A percentile compares a stretch with the other conserved stretches of the same genome.
These are phyloP conservation scores for Neodontobutis hainanensis DNA, from an alignment of 2,113 vertebrate genomes.

Conservation along the genomic window DNA sequence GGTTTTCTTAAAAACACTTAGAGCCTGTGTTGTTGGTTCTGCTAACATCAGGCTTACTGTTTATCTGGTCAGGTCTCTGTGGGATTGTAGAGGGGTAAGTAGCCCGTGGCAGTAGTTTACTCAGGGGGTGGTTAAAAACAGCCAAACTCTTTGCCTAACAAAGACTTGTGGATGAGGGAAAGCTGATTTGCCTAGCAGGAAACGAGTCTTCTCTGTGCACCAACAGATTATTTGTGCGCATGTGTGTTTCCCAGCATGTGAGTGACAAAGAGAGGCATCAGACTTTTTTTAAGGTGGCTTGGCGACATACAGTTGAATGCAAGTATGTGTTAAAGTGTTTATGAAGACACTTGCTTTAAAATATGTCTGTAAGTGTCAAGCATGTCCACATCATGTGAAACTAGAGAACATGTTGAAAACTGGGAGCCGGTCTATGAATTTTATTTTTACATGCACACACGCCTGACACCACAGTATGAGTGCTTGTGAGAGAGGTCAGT, in stretches of 20 bases:
- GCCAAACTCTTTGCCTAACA: slow-evolving; percentile 70
- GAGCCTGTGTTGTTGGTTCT: neutral
- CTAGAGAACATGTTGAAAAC: slow-evolving; percentile 18
- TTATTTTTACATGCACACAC: slow-evolving; percentile 60
- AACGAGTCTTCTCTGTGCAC: slow-evolving; percentile 33
- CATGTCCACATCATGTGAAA: slow-evolving; percentile 31
- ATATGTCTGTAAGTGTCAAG: slow-evolving; percentile 40
- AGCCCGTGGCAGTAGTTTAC: slow-evolving; percentile 66
- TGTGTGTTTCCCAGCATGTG: slow-evolving; percentile 10
- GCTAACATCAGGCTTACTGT: neutral
- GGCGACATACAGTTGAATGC: slow-evolving; percentile 51
- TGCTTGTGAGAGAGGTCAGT: slow-evolving; percentile 12
- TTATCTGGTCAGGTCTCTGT: slow-evolving; percentile 22
- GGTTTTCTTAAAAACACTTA: slow-evolving; percentile 1
- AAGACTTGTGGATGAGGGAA: slow-evolving; percentile 55
- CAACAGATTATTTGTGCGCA: slow-evolving; percentile 14
- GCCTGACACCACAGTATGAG: slow-evolving; percentile 23
- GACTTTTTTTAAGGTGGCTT: slow-evolving; percentile 45
- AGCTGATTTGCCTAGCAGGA: slow-evolving; percentile 75
- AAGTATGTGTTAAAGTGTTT: slow-evolving; percentile 65
- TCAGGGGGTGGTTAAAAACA: slow-evolving; percentile 62
- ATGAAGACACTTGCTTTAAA: slow-evolving; percentile 66
- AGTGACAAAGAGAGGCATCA: slow-evolving; percentile 71
- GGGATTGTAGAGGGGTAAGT: slow-evolving; percentile 60
- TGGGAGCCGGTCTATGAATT: slow-evolving; percentile 33